phyloP scores from a whole-genome alignment of 2,797 vertebrate genomes.

The Natrix natrix region DNA sequence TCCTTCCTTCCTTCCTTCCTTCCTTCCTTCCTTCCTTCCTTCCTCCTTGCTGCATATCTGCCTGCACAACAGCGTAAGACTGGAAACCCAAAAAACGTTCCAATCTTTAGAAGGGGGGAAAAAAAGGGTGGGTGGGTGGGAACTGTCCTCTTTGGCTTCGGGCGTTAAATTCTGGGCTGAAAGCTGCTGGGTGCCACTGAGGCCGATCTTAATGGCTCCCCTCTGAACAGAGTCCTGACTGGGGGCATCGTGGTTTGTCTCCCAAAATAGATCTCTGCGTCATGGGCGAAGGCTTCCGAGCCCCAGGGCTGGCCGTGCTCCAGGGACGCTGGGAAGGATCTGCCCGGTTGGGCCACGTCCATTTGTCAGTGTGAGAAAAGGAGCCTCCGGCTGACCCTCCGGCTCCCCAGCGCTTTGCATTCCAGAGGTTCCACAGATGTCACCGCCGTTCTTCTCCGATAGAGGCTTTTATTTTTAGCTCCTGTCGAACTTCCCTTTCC shows the following conservation, averaged over 20 bases:
- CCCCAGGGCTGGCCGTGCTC: slow-evolving; percentile 69
- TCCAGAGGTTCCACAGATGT: slow-evolving; percentile 77
- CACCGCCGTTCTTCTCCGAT: slow-evolving; percentile 62
- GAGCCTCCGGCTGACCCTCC: slow-evolving; percentile 80
- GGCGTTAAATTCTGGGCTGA: slow-evolving; percentile 53
- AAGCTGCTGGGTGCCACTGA: slow-evolving; percentile 56
- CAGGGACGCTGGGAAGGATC: slow-evolving; percentile 63
- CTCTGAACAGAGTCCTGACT: slow-evolving; percentile 75
- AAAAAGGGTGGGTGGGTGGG: too few species aligned
- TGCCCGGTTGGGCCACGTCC: slow-evolving; percentile 66
- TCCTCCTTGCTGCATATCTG: slow-evolving; percentile 4
- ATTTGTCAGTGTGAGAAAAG: slow-evolving; percentile 78
- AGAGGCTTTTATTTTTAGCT: slow-evolving; percentile 80
- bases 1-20: too few species aligned
- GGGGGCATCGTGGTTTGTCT: slow-evolving; percentile 71
- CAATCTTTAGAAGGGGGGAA: slow-evolving; percentile 16
- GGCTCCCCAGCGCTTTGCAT: slow-evolving; percentile 75
- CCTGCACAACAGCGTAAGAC: slow-evolving; percentile 25
- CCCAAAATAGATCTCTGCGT: slow-evolving; percentile 78
- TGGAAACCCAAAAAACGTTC: slow-evolving; percentile 38
- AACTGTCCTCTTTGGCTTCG: too few species aligned
- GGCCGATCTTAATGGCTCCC: slow-evolving; percentile 79
- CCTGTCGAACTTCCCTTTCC: slow-evolving; percentile 73
- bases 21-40: background rate
- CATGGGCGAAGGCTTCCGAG: slow-evolving; percentile 74